Base-by-base conservation (phyloP, 2,797 vertebrate genomes). In the Allobates femoralis region DNA sequence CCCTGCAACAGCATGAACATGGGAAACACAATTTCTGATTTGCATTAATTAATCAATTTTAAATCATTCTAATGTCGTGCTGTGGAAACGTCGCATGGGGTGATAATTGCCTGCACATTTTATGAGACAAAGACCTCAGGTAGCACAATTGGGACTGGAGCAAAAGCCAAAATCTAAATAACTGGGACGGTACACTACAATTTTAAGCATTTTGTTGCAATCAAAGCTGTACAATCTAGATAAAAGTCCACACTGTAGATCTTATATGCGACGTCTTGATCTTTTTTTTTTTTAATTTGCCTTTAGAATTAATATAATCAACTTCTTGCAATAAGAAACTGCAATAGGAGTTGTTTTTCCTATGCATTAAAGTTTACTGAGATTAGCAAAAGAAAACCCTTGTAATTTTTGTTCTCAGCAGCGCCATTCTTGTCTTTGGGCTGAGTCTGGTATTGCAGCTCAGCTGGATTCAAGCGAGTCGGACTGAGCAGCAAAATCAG, bases 21-120 rank as follows among this genome's bases (percentile, higher is more conserved):
- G 37, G 26, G 55, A 26, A 86, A 75, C 85, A 76, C 28, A 56
- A 77, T 26, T 77, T 53, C 21, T 76, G 26, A 81, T 82, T 77
- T 82, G 60, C 71, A 75, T 86, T 64, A 75, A 86, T 86, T 58
- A 77, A 81, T 80, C 78, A 60, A 7, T 69, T 30, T 41, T 82
- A 32, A 51, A 26, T 50, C 58, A 77, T 67, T 82, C 50, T 53
- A 32, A 34, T 66, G 56, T 67, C 21, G n/a, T 21, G 2, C 50
- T 56, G 58, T 28, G 60, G 51, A 74, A 53, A 41, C 6, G 5
- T 67, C 23, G 55, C 79, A 67, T 21, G 46, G 50, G 30, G 79
- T 6, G 69, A 55, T 66, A 76, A 80, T 37, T n/a, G 64, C 60
- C 32, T 32, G 23, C 66, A 85, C 53, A 34, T 71, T 69, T 78